Conservation (phyloP, 1,140 invertebrate genomes). For the Drosophila watanabei region DNA sequence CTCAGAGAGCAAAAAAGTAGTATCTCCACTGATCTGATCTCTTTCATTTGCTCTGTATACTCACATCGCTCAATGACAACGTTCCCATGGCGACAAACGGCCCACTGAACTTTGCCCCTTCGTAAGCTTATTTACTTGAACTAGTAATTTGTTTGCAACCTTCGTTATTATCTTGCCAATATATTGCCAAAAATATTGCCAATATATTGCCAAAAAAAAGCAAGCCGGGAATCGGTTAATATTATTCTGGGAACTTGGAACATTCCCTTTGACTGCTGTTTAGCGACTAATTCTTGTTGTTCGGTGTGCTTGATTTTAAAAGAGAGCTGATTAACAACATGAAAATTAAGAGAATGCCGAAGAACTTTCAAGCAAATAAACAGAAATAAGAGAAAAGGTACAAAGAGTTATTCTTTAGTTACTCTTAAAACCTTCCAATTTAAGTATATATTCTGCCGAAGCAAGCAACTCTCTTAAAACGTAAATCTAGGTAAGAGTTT, state of each 20-base stretch:
- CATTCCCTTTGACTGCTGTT: neutral
- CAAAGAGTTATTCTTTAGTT: neutral
- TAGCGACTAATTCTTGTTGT: constrained; percentile 1
- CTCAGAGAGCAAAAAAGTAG: neutral
- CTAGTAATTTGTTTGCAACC: neutral
- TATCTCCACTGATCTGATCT: constrained; percentile 1
- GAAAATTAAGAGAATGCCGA: neutral
- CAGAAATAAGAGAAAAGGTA: neutral
- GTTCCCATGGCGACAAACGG: constrained; percentile 60
- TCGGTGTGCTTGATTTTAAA: neutral
- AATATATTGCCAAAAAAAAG: no score
- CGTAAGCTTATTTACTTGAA: neutral
- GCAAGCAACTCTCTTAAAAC: neutral
- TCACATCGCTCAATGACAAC: constrained; percentile 59
- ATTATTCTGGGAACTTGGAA: neutral
- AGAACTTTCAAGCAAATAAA: neutral
- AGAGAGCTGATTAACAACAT: neutral
- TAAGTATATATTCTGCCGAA: no score
- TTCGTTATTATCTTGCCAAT: neutral
- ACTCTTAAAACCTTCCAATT: neutral
- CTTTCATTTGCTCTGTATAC: constrained; percentile 16
- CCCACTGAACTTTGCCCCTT: constrained; percentile 27
- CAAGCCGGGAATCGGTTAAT: no score
- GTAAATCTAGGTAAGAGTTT: no score
- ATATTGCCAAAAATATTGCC: neutral